Evolutionary conservation across 2,113 vertebrate genomes (phyloP), one percentile per base, ranked within the genome.

Genomic region (Fregata magnificens): DNA sequence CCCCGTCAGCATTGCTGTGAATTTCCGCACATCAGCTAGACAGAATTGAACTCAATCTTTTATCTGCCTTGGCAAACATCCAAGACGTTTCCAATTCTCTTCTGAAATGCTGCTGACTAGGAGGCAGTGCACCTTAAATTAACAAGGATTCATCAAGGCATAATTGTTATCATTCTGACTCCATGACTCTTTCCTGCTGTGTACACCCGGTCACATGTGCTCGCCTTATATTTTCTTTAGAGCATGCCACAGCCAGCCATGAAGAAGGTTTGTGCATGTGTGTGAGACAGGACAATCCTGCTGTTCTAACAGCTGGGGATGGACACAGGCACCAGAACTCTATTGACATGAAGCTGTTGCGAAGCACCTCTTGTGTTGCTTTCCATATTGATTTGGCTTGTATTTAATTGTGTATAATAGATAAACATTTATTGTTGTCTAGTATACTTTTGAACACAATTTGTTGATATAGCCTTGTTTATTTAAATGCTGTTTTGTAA

Each of bases 71-170:
- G 86, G 97, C 97, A 98, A 85, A 96, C 59, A 95, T 95, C 82
- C 92, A 96, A 94, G 80, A 77, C 26, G 34, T 97, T 97, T 98
- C 92, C 85, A 70, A 96, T 97, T 98, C 98, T 97, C 86, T 85
- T 93, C 90, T 85, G 91, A 97, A 98, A 97, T 96, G 92, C 88
- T 95, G 92, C 83, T 97, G 96, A 97, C 89, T 97, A 86, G 93
- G 88, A 98, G 94, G 97, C 97, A 97, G 93, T 91, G 94, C 89
- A 94, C 92, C 92, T 98, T 96, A 97, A 98, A 98, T 97, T 97
- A 97, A 89, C 62, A 96, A 95, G 94, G 93, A 95, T 85, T 97
- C 90, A 96, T 98, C 93, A 97, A 96, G 91, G 84, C 86, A 86
- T 59, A 40, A 88, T 96, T 97, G 86, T 95, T 97, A 88, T 80